Conservation (phyloP, 2,113 vertebrate genomes). For the Perca flavescens region DNA sequence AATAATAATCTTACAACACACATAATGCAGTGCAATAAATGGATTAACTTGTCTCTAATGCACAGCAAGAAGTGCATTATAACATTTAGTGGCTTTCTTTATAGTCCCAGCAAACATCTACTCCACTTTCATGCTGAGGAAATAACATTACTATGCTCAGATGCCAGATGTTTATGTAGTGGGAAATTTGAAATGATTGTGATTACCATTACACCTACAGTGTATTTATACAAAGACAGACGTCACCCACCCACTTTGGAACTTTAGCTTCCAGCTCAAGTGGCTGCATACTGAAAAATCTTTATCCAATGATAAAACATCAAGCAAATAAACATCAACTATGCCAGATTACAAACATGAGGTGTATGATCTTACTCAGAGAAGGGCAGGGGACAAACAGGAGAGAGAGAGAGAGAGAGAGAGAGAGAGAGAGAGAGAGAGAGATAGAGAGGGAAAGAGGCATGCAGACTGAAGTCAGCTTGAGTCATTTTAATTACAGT, state of each 20-base stretch:
- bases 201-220: neutral
- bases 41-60: neutral
- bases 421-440: no score
- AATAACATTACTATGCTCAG: neutral
- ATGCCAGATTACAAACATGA: neutral
- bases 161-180: neutral
- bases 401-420: neutral
- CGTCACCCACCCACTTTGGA: neutral
- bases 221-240: neutral
- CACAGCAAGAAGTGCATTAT: neutral
- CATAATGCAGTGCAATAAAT: neutral
- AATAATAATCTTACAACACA: neutral
- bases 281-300: neutral
- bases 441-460: neutral
- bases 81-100: neutral
- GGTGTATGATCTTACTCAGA: neutral
- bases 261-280: neutral
- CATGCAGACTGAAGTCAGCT: slow-evolving; percentile 21
- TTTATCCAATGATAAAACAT: slow-evolving; percentile 13
- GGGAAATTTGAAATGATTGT: no score
- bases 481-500: slow-evolving; percentile 67
- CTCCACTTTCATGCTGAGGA: neutral
- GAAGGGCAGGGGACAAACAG: neutral
- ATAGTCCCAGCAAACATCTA: no score
- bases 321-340: neutral